Base-by-base conservation (phyloP, 2,888 invertebrate species). In the Antheraea assamensis region DNA sequence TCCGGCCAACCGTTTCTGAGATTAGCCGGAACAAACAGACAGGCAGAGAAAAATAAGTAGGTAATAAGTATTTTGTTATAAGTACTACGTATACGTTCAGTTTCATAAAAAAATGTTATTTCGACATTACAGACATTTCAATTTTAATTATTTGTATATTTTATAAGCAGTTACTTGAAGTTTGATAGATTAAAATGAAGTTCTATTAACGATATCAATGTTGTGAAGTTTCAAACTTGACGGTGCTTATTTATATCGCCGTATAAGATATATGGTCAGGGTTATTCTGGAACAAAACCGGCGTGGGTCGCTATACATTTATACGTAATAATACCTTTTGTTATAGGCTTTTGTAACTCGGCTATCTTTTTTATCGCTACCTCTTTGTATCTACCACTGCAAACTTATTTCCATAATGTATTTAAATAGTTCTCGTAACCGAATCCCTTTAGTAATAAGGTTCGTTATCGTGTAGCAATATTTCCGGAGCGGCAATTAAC, bases 311-410 rank as follows among this genome's bases (percentile, higher is more conserved):
- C 76, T 13, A 78, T 82, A 76, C 84, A 79, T 89, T 86, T 86
- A 87, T 88, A 86, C 84, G 83, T 85, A 86, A 90, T 89, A 88
- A 90, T 87, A 85, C 82, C 90, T 88, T 90, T 93, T 92, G 92
- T 93, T 88, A 86, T 83, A 85, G 79, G 82, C 89, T 88, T 88
- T 93, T 93, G 91, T 92, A 85, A 80, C 81, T 85, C 84, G 84
- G 82, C 84, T 92, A 92, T 93, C 91, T 89, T 89, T 90, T 92
- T 90, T 92, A 94, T 93, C 92, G 86, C 84, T 85, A 81, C 80
- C 85, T 88, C 87, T 88, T 91, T 92, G 88, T 91, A 78, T 80
- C n/a, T n/a, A 77, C 76, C 76, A 78, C 42, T n/a, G 76, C 76
- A 68, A 68, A 35, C 21, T 64, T 64, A 68, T 68, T 35, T 83